Percentiles rank a stretch among this genome's conserved stretches.
phyloP scores from a whole-genome alignment of 2,113 vertebrate genomes.

The Pelusios castaneus region DNA sequence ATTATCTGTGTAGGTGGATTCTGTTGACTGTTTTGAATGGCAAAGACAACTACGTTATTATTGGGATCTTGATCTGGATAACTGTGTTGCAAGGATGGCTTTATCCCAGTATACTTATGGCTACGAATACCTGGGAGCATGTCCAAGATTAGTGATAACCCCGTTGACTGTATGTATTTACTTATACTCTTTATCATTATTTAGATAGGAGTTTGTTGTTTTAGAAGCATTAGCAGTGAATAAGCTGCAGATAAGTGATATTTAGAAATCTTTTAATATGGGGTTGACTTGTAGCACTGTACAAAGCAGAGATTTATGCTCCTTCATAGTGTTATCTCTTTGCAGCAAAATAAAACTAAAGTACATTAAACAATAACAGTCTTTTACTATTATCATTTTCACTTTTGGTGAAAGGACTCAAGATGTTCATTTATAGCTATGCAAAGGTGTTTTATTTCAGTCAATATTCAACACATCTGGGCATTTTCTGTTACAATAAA shows the following conservation, averaged over 20 bases:
- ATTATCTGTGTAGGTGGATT: slow-evolving; percentile 71
- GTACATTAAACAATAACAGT: background rate
- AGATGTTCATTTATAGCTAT: background rate
- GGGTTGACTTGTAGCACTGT: background rate
- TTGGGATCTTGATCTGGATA: slow-evolving; percentile 84
- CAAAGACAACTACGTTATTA: slow-evolving; percentile 85
- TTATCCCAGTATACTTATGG: slow-evolving; percentile 86
- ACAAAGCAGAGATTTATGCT: background rate
- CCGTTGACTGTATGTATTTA: slow-evolving; percentile 78
- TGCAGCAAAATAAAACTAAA: background rate
- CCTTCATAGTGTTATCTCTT: background rate
- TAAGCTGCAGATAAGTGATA: background rate
- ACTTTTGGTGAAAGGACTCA: background rate
- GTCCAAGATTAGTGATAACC: slow-evolving; percentile 84
- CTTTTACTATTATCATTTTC: background rate
- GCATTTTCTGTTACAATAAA: background rate
- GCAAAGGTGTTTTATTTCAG: background rate
- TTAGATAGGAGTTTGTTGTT: background rate
- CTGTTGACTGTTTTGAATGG: slow-evolving; percentile 85
- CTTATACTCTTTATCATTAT: background rate
- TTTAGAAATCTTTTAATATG: background rate
- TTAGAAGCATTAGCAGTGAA: background rate
- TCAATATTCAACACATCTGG: background rate
- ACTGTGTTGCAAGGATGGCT: slow-evolving; percentile 85
- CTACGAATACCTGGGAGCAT: slow-evolving; percentile 87